Evolutionary conservation across 2,113 vertebrate species (phyloP), one percentile per base, ranked within the genome.

Genomic region (Leptobrachium leishanense): DNA sequence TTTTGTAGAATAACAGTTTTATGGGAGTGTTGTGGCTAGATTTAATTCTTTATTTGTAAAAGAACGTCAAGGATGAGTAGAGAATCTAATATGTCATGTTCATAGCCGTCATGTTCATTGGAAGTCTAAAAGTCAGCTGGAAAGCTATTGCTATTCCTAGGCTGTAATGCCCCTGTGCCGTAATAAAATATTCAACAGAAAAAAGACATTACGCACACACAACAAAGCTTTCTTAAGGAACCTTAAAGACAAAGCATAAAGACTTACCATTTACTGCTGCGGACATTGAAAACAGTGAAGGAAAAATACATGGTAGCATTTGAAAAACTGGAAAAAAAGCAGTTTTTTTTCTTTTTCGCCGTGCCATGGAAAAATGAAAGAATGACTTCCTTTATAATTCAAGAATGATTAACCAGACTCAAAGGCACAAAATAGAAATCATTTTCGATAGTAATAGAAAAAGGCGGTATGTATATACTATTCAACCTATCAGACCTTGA

Each of bases 51-150:
- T 62, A 69, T 69, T 69, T 54, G 41, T 59, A 65, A 4, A 40
- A 69, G 3, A 62, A 10, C 59, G 42, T 50, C 41, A 57, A 39
- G 66, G 8, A 50, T 68, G 15, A 11, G 65, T 57, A 13, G 15
- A 59, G 67, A 77, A 59, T 77, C 53, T 31, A 11, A 68, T 77
- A 55, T 69, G 57, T 77, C 44, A 77, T 62, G 46, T 59, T 76
- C 53, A 10, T 69, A 76, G 63, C 64, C 43, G 15, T 55, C 50
- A 44, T 55, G 50, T 62, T 77, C 75, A 55, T 68, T 76, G 64
- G 39, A 68, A 55, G 53, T n/a, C 66, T 69, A 46, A 62, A 69
- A 69, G 66, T 9, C 11, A 12, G 41, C 2, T 13, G 20, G 12
- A 64, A 64, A 20, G 57, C 57, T 62, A 54, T 43, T 42, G 66